Evolutionary conservation across 2,797 vertebrate species (phyloP), one percentile per base, ranked within the genome.

Genomic region (Sebastes dallii): DNA sequence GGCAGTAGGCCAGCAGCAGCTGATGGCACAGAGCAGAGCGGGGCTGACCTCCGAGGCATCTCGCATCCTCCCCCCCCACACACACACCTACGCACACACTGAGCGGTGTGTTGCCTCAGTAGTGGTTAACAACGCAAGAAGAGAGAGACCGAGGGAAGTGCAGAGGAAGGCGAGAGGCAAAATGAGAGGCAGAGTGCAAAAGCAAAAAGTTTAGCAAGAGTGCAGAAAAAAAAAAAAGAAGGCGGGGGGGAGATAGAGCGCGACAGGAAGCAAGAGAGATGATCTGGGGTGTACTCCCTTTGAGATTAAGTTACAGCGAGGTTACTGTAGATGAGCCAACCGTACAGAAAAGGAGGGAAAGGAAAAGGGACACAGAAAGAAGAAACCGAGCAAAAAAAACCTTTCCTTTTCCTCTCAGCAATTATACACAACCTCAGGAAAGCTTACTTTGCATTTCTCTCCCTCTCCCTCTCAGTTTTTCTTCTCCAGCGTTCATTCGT

Each of bases 261-360:
- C 32, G 76, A 89, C 78, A 80, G 84, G 82, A 87, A 91, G 86
- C 10, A 10, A 30, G 82, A 86, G 84, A 87, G 77, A 80, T 72
- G 83, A 83, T 77, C 68, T 67, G 16, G 34, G 72, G 67, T 75
- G 58, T 34, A 24, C 77, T 77, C 46, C 20, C 55, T 67, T 66
- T 74, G 36, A 80, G 79, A 85, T 90, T 36, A 18, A 76, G 75
- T 89, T 89, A 86, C 88, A 83, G 67, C 2, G 8, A 61, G 20
- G 50, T 83, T 78, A 61, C 22, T 36, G 81, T 60, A 27, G n/a
- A 73, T 32, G 70, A 72, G 66, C 34, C 60, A 50, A 27, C 12
- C 12, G 25, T 22, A 34, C 24, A 72, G 70, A 67, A 81, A 59
- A 36, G 1, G 22, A 39, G 50, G 12, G 27, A 58, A 65, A 29